Conservation (phyloP, 2,797 vertebrate genomes). For the Hyperoplus immaculatus region DNA sequence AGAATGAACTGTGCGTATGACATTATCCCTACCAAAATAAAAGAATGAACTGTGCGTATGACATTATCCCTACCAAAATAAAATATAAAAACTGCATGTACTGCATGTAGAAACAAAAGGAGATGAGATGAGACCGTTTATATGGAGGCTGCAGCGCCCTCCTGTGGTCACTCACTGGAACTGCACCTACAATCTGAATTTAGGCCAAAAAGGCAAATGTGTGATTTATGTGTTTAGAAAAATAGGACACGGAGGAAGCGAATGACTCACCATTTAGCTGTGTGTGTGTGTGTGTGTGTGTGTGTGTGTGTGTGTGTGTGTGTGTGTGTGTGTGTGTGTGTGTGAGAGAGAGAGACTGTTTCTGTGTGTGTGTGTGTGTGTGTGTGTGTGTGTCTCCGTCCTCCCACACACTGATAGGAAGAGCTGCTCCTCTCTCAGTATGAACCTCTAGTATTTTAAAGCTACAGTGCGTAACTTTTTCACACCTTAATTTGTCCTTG, state of each 20-base stretch:
- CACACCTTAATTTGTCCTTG: no score
- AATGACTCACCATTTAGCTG: constrained; percentile 22
- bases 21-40: no score
- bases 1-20: accelerated
- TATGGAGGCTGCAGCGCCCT: constrained; percentile 14
- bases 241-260: constrained; percentile 19
- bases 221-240: constrained; percentile 14
- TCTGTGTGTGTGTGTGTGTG: constrained; percentile 8
- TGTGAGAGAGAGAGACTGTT: not conserved
- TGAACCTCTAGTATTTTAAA: no score
- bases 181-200: not conserved
- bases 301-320: not conserved
- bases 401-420: constrained; percentile 10
- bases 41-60: accelerated
- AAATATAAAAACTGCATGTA: not conserved
- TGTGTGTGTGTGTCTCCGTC: constrained; percentile 8
- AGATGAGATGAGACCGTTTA: not conserved
- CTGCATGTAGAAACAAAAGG: not conserved
- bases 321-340: not conserved
- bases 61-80: no score
- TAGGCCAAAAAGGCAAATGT: not conserved
- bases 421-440: not conserved
- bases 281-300: constrained; percentile 14
- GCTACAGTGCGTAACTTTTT: no score
- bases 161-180: not conserved